Conservation (phyloP, 2,888 invertebrate species). For the Cartodere bifasciata region DNA sequence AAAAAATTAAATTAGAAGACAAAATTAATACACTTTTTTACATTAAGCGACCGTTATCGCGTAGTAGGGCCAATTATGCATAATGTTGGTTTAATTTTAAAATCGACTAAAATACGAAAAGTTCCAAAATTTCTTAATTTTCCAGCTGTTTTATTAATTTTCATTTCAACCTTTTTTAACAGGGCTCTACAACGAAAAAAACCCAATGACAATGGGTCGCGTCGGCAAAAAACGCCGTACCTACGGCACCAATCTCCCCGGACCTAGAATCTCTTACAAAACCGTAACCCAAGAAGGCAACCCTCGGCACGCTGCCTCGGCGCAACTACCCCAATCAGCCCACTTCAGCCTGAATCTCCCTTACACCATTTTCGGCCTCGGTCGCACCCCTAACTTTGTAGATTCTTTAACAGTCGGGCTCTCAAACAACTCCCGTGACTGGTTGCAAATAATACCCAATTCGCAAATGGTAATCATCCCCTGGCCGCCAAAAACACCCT, state of each 20-base stretch:
- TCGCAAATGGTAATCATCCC: constrained; percentile 96
- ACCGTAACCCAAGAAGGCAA: constrained; percentile 83
- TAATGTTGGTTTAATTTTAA: too few relatives aligned
- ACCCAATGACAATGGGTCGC: constrained; percentile 58
- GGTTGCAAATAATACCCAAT: constrained; percentile 93
- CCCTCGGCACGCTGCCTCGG: constrained; percentile 65
- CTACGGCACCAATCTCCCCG: constrained; percentile 85
- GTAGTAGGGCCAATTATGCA: too few relatives aligned
- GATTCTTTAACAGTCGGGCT: constrained; percentile 75
- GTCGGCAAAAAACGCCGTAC: constrained; percentile 65
- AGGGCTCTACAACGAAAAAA: constrained; percentile 59
- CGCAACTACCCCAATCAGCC: constrained; percentile 84
- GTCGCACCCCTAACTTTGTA: constrained; percentile 94
- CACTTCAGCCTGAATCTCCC: constrained; percentile 89
- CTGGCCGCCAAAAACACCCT: constrained; percentile 60
- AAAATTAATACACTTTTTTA: too few relatives aligned
- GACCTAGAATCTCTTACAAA: constrained; percentile 75
- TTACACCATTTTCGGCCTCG: constrained; percentile 93
- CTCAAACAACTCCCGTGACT: constrained; percentile 55
- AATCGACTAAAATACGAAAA: too few relatives aligned
- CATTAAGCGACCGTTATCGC: too few relatives aligned
- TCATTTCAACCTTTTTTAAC: too few relatives aligned
- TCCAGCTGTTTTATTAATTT: too few relatives aligned
- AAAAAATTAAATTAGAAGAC: too few relatives aligned
- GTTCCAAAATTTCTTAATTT: too few relatives aligned